Base-by-base conservation (phyloP, 2,797 vertebrate genomes). In the Peromyscus aztecus region DNA sequence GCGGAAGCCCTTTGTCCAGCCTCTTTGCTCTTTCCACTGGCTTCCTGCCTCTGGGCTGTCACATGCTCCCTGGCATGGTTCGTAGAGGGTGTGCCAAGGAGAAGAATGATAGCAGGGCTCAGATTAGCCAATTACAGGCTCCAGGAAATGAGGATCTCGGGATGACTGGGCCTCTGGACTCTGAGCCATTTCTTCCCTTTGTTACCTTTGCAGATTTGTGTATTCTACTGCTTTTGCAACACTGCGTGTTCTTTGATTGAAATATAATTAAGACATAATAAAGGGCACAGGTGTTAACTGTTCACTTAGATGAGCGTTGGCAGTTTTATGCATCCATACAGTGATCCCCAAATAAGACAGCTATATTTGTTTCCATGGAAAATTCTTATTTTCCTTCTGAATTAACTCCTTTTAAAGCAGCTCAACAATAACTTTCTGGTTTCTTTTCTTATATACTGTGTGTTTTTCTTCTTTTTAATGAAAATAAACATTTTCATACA, bases 1-100 rank as follows among this genome's bases (percentile, higher is more conserved):
- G 94, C 94, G 80, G 90, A 92, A 63, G 57, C 77, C 88, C 88
- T 97, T 95, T 94, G 93, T 97, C 73, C 86, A 92, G 94, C 76
- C 65, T 88, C 94, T 91, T 57, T 94, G 78, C 96, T 95, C 89
- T 94, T 94, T 94, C 95, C 65, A 49, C 92, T 96, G 97, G 96
- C 97, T 91, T 89, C 57, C 75, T 93, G 97, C 97, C 92, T 91
- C 61, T 63, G 92, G 94, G 90, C 96, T 73, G 31, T 65, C 43
- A 90, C 67, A 63, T 16, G 12, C 49, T 91, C 40, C n/a, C 89
- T 96, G 96, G 94, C 96, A 82, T 77, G 63, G 59, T 46, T 96
- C 52, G 65, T 71, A 87, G 69, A 92, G 83, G 69, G 43, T 6
- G 3, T 2, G 91, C 97, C 96, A 97, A 92, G 40, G 55, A 96